phyloP scores from a whole-genome alignment of 2,888 invertebrate species.

The Phragmatobia fuliginosa region DNA sequence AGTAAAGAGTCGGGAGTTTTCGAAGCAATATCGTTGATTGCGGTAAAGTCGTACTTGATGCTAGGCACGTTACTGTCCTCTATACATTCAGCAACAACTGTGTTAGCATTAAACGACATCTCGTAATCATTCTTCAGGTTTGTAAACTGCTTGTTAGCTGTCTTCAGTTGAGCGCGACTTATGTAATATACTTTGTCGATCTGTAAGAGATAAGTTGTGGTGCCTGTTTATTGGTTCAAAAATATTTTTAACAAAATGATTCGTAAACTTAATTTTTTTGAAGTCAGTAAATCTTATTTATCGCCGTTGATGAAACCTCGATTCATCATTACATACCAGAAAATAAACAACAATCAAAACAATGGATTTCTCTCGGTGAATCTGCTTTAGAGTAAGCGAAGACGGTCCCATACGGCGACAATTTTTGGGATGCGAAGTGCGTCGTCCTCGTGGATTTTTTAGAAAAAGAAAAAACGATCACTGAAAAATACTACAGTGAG shows the following conservation, averaged over 20 bases:
- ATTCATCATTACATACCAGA: too few species aligned
- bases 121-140: constrained; percentile 97
- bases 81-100: constrained; percentile 87
- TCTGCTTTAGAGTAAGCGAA: too few species aligned
- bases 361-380: too few species aligned
- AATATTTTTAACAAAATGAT: neutral
- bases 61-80: constrained; percentile 90
- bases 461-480: too few species aligned
- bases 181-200: constrained; percentile 95
- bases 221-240: neutral
- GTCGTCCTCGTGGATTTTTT: too few species aligned
- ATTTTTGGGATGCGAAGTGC: too few species aligned
- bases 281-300: too few species aligned
- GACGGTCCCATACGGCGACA: too few species aligned
- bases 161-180: constrained; percentile 93
- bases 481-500: too few species aligned
- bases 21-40: constrained; percentile 90
- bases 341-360: too few species aligned
- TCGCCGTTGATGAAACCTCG: too few species aligned
- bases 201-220: constrained; percentile 67
- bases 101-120: constrained; percentile 94
- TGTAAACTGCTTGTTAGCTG: constrained; percentile 96
- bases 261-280: too few species aligned
- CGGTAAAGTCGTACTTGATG: constrained; percentile 91
- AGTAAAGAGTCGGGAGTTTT: constrained; percentile 89